A percentile compares a stretch with the other conserved stretches of the same genome.
phyloP scores from a whole-genome alignment of 2,888 invertebrate genomes.

The Synergus gifuensis region DNA sequence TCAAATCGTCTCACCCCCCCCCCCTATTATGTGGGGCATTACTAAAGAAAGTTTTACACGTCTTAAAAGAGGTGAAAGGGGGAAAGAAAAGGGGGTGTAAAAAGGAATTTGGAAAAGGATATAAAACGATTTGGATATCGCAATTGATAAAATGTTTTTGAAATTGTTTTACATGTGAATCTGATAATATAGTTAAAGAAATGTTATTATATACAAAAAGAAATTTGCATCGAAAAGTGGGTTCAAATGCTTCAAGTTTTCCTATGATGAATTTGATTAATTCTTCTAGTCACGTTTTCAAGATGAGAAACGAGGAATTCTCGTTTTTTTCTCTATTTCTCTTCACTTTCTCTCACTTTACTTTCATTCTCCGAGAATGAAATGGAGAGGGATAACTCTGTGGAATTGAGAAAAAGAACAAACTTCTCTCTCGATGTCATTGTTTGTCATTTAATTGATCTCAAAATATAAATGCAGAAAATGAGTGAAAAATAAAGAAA shows the following conservation, averaged over 20 bases:
- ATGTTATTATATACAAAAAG: not conserved
- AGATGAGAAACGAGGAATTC: conserved; percentile 28
- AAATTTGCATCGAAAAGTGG: not conserved
- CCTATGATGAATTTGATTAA: conserved; percentile 26
- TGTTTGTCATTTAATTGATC: not conserved
- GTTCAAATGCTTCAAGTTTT: not conserved
- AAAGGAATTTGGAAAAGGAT: too few relatives aligned
- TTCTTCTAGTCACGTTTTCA: conserved; percentile 31
- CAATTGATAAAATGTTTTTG: too few relatives aligned
- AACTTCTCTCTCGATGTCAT: not conserved
- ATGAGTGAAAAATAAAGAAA: too few relatives aligned
- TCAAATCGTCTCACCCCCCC: too few relatives aligned
- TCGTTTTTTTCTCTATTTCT: conserved; percentile 45
- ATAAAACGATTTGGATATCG: too few relatives aligned
- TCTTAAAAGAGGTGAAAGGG: too few relatives aligned
- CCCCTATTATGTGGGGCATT: too few relatives aligned
- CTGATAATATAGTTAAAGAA: not conserved
- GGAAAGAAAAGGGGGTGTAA: too few relatives aligned
- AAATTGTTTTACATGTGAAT: too few relatives aligned
- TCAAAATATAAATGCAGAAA: not conserved
- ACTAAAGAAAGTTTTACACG: too few relatives aligned
- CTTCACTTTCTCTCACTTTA: conserved; percentile 38
- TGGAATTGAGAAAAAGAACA: not conserved
- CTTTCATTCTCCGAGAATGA: conserved; percentile 18
- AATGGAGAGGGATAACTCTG: not conserved